These are phyloP conservation scores for Phaethon lepturus DNA, from an alignment of 2,113 vertebrate genomes.

Conservation along the genomic window DNA sequence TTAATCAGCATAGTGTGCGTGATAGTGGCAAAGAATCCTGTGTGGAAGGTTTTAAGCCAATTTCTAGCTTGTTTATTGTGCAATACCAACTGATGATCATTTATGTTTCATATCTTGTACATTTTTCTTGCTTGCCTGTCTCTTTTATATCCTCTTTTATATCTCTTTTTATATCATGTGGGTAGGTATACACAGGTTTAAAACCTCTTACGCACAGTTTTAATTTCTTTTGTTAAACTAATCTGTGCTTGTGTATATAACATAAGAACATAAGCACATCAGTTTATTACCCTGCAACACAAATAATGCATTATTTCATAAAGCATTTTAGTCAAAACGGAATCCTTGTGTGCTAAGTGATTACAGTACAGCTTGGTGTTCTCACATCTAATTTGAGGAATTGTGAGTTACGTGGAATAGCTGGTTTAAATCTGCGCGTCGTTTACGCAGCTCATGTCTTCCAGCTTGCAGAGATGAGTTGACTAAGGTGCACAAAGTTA, in stretches of 20 bases:
- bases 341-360: not conserved
- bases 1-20: not conserved
- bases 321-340: not conserved
- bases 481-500: not conserved
- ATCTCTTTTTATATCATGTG: too few species aligned
- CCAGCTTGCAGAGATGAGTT: not conserved
- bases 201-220: not conserved
- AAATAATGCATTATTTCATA: not conserved
- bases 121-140: not conserved
- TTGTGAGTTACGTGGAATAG: not conserved
- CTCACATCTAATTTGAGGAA: not conserved
- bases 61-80: not conserved
- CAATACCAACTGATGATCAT: not conserved
- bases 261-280: not conserved
- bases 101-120: not conserved
- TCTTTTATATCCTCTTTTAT: not conserved
- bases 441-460: not conserved
- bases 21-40: not conserved
- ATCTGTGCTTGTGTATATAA: not conserved
- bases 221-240: not conserved
- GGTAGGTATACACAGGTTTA: not conserved
- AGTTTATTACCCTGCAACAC: not conserved
- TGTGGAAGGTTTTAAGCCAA: not conserved
- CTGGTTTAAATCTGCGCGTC: not conserved
- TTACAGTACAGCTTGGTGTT: not conserved